Percentiles rank a stretch among this genome's conserved stretches.
These are phyloP conservation scores for Cistogaster globosa DNA, from an alignment of 2,888 invertebrate genomes.

Conservation along the genomic window DNA sequence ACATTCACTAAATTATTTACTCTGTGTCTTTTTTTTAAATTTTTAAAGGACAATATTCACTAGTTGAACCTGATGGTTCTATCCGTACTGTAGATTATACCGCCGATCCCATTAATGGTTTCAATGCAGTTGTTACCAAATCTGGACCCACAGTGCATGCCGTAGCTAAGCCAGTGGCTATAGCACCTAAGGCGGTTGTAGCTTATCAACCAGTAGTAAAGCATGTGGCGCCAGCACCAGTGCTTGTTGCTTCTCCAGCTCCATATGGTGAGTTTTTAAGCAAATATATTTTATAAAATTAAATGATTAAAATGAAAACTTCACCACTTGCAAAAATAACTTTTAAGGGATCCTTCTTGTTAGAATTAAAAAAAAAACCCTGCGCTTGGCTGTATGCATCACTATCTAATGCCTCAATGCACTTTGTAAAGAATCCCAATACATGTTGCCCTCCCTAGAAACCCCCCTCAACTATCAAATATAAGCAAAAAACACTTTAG, in stretches of 20 bases:
- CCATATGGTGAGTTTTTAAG: slow-evolving; percentile 80
- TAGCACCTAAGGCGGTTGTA: slow-evolving; percentile 79
- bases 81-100: slow-evolving; percentile 83
- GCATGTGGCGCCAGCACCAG: slow-evolving; percentile 76
- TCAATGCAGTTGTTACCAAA: slow-evolving; percentile 83
- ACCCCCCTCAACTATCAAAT: slow-evolving; percentile 9
- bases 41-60: slow-evolving; percentile 81
- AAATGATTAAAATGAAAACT: neutral
- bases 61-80: slow-evolving; percentile 83
- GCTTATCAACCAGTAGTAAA: slow-evolving; percentile 77
- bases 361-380: neutral
- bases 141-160: slow-evolving; percentile 82
- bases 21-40: neutral
- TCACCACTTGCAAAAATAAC: neutral
- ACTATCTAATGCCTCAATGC: slow-evolving; percentile 25
- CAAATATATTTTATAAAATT: neutral
- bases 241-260: slow-evolving; percentile 79
- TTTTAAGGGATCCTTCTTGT: neutral
- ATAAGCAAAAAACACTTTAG: slow-evolving; percentile 16
- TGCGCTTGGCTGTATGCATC: slow-evolving; percentile 9
- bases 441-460: slow-evolving; percentile 12
- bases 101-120: slow-evolving; percentile 82
- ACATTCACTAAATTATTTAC: neutral
- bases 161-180: slow-evolving; percentile 80
- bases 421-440: slow-evolving; percentile 16